Evolutionary conservation across 2,888 invertebrate genomes (phyloP).

Genomic region (Pterobdella sp.): DNA sequence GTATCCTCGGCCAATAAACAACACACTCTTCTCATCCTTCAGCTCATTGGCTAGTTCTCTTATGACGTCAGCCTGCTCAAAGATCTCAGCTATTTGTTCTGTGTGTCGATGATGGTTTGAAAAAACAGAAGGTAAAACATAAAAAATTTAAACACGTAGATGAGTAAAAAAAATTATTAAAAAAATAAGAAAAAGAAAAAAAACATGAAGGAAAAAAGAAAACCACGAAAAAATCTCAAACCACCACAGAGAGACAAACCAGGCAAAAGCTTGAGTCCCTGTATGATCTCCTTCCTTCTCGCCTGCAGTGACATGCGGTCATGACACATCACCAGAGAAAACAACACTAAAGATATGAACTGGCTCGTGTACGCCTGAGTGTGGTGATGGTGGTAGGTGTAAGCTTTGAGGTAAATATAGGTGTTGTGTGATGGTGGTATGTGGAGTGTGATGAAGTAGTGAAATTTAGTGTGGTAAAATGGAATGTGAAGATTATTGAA

Average conservation of each 20-base stretch:
- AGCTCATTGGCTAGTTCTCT: slow-evolving; percentile 77
- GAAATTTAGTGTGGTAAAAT: too few relatives aligned
- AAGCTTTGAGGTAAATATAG: too few relatives aligned
- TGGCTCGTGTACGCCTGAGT: slow-evolving; percentile 88
- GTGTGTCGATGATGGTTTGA: too few relatives aligned
- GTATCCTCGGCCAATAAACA: slow-evolving; percentile 97
- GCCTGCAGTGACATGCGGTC: slow-evolving; percentile 85
- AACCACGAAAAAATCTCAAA: background rate
- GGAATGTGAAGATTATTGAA: too few relatives aligned
- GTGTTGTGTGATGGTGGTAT: too few relatives aligned
- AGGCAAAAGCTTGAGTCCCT: slow-evolving; percentile 75
- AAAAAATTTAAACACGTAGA: background rate
- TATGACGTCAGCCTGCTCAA: slow-evolving; percentile 77
- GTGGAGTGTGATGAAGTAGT: too few relatives aligned
- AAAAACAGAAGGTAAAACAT: too few relatives aligned
- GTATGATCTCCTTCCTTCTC: slow-evolving; percentile 76
- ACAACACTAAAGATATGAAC: slow-evolving; percentile 96
- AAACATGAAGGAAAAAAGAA: too few relatives aligned
- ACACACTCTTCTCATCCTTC: slow-evolving; percentile 81
- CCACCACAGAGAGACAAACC: slow-evolving; percentile 44
- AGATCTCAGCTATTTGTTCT: slow-evolving; percentile 77
- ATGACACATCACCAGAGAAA: slow-evolving; percentile 93
- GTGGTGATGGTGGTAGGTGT: background rate
- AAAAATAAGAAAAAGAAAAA: background rate
- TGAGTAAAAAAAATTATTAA: background rate